Evolutionary conservation across 2,113 vertebrate species (phyloP), one percentile per base, ranked within the genome.

Genomic region (Galeopterus variegatus): DNA sequence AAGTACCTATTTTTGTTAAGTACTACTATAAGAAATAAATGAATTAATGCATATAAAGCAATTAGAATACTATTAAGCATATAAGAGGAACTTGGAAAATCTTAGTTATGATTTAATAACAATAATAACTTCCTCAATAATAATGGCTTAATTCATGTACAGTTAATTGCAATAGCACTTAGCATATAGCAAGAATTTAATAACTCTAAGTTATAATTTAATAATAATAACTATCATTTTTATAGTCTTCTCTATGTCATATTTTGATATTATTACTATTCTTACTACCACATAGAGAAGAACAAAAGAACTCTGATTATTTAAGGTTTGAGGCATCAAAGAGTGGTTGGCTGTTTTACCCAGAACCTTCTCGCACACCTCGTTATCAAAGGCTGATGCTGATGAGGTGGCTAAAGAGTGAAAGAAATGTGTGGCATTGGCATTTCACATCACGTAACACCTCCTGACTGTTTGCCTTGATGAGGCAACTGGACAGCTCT

Each of bases 181-280:
- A 89, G 31, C 15, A 88, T 33, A 77, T 14, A 56, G 26, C 31
- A 93, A 88, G 56, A 82, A 91, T 28, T 88, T 93, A 88, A 60
- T 86, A 73, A 92, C 67, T 81, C 11, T 50, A 15, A 41, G 33
- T 90, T 73, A 73, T 65, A 89, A 62, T 81, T 95, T 93, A 64
- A 69, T 94, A 77, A 85, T 67, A 54, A 87, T 89, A 60, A 45
- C 41, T 41, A 41, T 41, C 18, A 58, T 70, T 64, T 88, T 90
- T 84, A 76, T 48, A 92, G 84, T 28, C 31, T 65, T 65, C 41
- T n/a, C 12, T 65, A 45, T 54, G 33, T 31, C 89, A 31, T 19
- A 41, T 93, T 80, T 60, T 73, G 3, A 17, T 86, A 3, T 52
- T 82, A 69, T 54, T 76, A 56, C 14, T 69, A 31, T 54, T 81